phyloP scores from a whole-genome alignment of 2,113 vertebrate genomes.

The Hypomesus transpacificus region DNA sequence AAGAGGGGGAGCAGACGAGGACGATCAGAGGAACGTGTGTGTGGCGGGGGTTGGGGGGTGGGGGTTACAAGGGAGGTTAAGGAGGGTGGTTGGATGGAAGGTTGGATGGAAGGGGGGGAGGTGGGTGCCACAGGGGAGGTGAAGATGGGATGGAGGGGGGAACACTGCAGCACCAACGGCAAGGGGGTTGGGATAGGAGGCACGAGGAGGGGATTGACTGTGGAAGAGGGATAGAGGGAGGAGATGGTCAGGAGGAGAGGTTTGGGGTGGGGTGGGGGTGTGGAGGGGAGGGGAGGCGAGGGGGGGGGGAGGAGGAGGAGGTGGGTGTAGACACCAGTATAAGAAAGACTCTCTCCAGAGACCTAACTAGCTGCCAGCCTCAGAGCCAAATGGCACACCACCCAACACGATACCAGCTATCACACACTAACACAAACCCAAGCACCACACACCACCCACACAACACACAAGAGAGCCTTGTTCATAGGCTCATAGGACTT shows the following conservation, averaged over 20 bases:
- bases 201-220: not conserved
- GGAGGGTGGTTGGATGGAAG: not conserved
- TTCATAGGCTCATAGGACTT: too few species aligned
- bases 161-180: too few species aligned
- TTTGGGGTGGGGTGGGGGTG: not conserved
- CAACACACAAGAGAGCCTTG: constrained; percentile 2
- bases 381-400: too few species aligned
- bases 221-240: not conserved
- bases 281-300: not conserved
- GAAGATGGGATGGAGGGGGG: not conserved
- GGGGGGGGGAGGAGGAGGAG: not conserved
- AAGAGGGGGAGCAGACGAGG: not conserved
- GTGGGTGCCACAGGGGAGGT: not conserved
- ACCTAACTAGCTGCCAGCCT: too few species aligned
- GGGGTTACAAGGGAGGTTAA: not conserved
- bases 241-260: not conserved
- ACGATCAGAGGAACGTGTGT: not conserved
- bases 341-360: too few species aligned
- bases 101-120: not conserved
- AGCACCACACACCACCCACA: not conserved
- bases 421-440: too few species aligned
- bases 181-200: not conserved
- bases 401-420: too few species aligned
- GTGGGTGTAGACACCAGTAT: not conserved
- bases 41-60: not conserved